These are phyloP conservation scores for Matsumyia berberina DNA, from an alignment of 2,888 invertebrate species.

Conservation along the genomic window DNA sequence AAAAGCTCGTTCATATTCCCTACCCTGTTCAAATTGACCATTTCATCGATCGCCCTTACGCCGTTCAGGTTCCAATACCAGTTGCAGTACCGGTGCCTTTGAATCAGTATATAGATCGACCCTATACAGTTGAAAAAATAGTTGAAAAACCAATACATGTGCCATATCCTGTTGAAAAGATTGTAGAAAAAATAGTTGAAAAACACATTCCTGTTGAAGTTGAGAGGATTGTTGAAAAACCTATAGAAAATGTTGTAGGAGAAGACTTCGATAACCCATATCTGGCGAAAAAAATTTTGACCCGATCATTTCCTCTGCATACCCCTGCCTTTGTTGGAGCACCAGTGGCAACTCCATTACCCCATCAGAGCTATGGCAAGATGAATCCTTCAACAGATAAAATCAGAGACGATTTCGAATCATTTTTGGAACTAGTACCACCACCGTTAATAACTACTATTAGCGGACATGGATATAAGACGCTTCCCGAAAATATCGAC, in stretches of 20 bases:
- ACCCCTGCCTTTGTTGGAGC: conserved; percentile 86
- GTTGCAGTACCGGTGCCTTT: conserved; percentile 84
- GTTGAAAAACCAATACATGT: conserved; percentile 85
- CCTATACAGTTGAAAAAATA: conserved; percentile 82
- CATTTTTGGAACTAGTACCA: conserved; percentile 78
- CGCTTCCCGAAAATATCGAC: conserved; percentile 80
- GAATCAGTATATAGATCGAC: conserved; percentile 86
- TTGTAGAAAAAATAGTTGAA: conserved; percentile 86
- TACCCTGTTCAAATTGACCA: conserved; percentile 84
- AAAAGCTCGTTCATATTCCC: conserved; percentile 84
- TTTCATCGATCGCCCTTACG: conserved; percentile 85
- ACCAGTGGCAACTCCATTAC: conserved; percentile 82
- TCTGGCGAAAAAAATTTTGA: conserved; percentile 83
- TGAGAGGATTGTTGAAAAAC: conserved; percentile 86
- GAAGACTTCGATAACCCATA: conserved; percentile 83
- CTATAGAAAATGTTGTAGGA: conserved; percentile 85
- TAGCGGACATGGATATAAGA: conserved; percentile 79
- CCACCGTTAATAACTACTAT: conserved; percentile 75
- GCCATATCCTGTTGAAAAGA: conserved; percentile 84
- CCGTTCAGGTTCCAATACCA: conserved; percentile 86
- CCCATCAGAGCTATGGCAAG: background rate
- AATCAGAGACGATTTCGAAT: conserved; percentile 73
- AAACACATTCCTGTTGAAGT: conserved; percentile 84
- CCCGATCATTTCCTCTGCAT: conserved; percentile 84
- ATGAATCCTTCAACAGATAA: background rate